Conservation (phyloP, 2,888 invertebrate genomes). For the Chrysolina haemoptera region DNA sequence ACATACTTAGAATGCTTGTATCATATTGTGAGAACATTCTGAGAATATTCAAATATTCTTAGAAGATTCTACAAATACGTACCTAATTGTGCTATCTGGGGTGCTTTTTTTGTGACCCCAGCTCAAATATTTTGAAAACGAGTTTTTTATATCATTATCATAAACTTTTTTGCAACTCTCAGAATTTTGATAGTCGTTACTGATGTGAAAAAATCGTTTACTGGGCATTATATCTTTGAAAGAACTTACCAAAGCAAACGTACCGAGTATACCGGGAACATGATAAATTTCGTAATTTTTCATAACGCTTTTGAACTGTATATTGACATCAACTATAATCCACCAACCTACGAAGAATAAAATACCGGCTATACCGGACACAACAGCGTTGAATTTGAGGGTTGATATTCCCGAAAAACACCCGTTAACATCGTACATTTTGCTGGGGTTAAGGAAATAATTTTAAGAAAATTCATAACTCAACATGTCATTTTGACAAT, state of each 20-base stretch:
- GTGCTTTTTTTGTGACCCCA: too few relatives aligned
- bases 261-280: constrained; percentile 56
- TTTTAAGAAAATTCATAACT: not conserved
- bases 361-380: constrained; percentile 43
- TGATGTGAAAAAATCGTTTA: too few relatives aligned
- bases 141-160: too few relatives aligned
- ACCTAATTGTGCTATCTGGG: too few relatives aligned
- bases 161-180: too few relatives aligned
- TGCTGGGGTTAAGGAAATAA: not conserved
- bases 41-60: too few relatives aligned
- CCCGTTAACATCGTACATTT: not conserved
- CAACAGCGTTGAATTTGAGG: constrained; percentile 48
- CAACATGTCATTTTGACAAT: constrained; percentile 3
- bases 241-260: constrained; percentile 48
- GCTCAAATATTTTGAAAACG: too few relatives aligned
- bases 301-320: constrained; percentile 43
- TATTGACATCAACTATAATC: constrained; percentile 59
- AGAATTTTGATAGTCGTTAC: too few relatives aligned
- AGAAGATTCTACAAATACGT: too few relatives aligned
- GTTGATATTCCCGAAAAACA: constrained; percentile 15
- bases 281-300: constrained; percentile 50
- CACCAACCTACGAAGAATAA: constrained; percentile 62
- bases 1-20: too few relatives aligned
- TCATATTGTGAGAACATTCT: too few relatives aligned
- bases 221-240: too few relatives aligned